Evolutionary conservation across 2,113 vertebrate species (phyloP).

Genomic region (Anguilla japonica): DNA sequence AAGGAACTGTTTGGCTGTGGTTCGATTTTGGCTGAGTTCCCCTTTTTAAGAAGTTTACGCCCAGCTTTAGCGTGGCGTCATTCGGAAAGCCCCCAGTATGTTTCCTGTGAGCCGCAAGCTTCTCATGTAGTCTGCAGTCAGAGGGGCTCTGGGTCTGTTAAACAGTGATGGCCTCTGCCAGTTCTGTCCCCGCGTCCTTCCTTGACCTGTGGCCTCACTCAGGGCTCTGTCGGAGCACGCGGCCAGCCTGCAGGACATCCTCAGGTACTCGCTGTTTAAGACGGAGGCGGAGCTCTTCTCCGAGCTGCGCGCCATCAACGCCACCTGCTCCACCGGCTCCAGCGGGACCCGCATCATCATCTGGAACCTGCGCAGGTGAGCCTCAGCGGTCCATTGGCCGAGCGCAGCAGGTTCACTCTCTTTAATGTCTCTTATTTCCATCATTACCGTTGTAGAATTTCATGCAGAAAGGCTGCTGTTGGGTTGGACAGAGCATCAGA

Average conservation of each 20-base stretch:
- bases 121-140: neutral
- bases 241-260: slow-evolving; percentile 81
- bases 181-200: slow-evolving; percentile 21
- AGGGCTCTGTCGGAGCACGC: slow-evolving; percentile 60
- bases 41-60: too few species aligned
- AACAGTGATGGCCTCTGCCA: neutral
- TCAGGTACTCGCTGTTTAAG: slow-evolving; percentile 79
- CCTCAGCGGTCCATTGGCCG: neutral
- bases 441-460: too few species aligned
- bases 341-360: slow-evolving; percentile 92
- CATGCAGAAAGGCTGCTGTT: too few species aligned
- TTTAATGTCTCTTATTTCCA: too few species aligned
- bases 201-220: slow-evolving; percentile 73
- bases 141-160: slow-evolving; percentile 6
- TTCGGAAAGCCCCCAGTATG: neutral
- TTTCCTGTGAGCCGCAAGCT: neutral
- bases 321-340: slow-evolving; percentile 46
- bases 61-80: too few species aligned
- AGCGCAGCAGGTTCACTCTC: neutral
- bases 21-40: too few species aligned
- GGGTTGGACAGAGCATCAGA: too few species aligned
- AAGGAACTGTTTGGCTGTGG: too few species aligned
- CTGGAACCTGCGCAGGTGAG: slow-evolving; percentile 89
- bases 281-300: slow-evolving; percentile 72
- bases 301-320: slow-evolving; percentile 76